Evolutionary conservation across 2,797 vertebrate species (phyloP), one percentile per base, ranked within the genome.

Genomic region (Catostomus latipinnis): DNA sequence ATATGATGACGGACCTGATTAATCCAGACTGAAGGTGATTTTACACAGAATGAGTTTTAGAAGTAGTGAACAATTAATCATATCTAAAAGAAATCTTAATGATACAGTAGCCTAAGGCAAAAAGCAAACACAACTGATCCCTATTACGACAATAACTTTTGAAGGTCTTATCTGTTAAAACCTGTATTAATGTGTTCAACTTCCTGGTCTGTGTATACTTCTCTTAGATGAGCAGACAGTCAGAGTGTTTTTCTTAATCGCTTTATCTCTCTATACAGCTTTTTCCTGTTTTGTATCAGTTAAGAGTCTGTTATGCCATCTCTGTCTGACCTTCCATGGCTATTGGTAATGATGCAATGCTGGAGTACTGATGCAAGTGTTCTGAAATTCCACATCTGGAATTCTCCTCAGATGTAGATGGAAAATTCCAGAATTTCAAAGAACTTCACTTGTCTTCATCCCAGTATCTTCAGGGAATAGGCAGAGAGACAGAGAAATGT

Each of bases 311-410:
- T 9, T 18, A 18, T 61, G 46, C 14, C 46, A 18, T 70, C 66
- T 78, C 48, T 62, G 45, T 80, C 61, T 73, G 53, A 62, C n/a
- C 48, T 79, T 16, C 14, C 45, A 16, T 46, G 34, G 45, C 18
- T 53, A 66, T 58, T 1, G 45, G 49, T 74, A 68, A 70, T 86
- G 83, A 87, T 83, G 85, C 72, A 89, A 85, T 70, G 68, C 53
- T 48, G 62, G 71, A 71, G 8, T 76, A 74, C 78, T 88, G 85
- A 86, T 87, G 85, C 85, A 87, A 86, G 69, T 71, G 52, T 62
- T 71, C 49, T 82, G 72, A 82, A 81, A 84, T 82, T 84, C 77
- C 83, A 85, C 85, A 87, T 84, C 76, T 84, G 86, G 83, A 82
- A 80, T 50, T 10, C 13, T 83, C 79, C 16, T 80, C 48, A 45